Evolutionary conservation across 1,140 invertebrate genomes (phyloP).

Genomic region (Cotesia vestalis): DNA sequence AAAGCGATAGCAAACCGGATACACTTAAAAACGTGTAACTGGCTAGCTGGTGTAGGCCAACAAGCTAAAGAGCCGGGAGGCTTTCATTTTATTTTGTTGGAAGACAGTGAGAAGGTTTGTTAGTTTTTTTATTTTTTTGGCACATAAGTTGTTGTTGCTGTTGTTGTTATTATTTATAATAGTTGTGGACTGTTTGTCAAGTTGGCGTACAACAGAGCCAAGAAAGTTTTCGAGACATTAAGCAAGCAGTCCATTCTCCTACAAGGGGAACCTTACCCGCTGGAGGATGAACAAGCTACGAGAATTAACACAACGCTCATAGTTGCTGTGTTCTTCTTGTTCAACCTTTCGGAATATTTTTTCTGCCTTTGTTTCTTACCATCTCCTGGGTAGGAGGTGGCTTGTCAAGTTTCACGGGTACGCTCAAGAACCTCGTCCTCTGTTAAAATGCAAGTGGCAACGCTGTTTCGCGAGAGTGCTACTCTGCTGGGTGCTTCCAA

Average conservation of each 20-base stretch:
- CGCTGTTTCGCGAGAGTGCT: constrained; percentile 74
- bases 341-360: neutral
- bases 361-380: constrained; percentile 4
- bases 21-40: constrained; percentile 6
- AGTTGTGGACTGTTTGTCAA: neutral
- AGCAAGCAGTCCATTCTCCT: constrained; percentile 25
- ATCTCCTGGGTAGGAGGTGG: neutral
- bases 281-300: constrained; percentile 37
- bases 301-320: constrained; percentile 27
- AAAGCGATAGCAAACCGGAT: constrained; percentile 22
- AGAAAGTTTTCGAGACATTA: constrained; percentile 3
- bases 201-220: neutral
- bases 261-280: constrained; percentile 18
- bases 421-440: neutral
- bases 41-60: too few relatives aligned
- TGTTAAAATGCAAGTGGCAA: constrained; percentile 73
- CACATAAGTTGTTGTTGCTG: too few relatives aligned
- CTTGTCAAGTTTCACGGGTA: neutral
- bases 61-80: too few relatives aligned
- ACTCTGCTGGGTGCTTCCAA: constrained; percentile 73
- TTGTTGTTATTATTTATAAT: too few relatives aligned
- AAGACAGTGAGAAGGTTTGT: constrained; percentile 10
- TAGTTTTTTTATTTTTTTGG: neutral
- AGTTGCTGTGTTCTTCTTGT: constrained; percentile 27
- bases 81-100: neutral